These are phyloP conservation scores for Lycaon pictus DNA, from an alignment of 2,113 vertebrate genomes.

Conservation along the genomic window DNA sequence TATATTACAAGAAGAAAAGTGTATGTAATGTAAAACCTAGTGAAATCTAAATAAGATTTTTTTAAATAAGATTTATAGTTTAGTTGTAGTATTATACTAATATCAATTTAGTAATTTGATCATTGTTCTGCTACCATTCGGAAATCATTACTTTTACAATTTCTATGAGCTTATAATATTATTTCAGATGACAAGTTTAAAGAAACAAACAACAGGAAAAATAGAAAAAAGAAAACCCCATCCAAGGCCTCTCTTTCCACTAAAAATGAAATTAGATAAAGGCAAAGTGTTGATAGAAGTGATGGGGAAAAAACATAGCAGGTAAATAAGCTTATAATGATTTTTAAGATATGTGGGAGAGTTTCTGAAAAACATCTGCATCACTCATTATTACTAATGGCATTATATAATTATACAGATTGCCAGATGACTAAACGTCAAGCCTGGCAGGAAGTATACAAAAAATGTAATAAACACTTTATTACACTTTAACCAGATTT, in stretches of 20 bases:
- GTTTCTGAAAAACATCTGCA: background rate
- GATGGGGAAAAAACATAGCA: background rate
- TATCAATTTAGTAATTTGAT: background rate
- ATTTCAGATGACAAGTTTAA: background rate
- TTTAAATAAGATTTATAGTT: background rate
- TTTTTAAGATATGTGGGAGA: background rate
- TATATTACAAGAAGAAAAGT: background rate
- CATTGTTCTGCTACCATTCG: background rate
- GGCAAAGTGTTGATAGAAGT: background rate
- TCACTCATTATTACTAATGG: background rate
- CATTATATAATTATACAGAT: constrained; percentile 2
- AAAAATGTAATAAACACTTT: constrained; percentile 4
- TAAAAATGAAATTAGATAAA: constrained; percentile 15
- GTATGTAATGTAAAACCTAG: background rate
- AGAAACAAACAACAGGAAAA: background rate
- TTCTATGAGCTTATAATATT: background rate
- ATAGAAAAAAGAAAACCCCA: background rate
- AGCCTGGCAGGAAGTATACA: constrained; percentile 17
- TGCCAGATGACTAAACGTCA: background rate
- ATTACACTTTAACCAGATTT: background rate
- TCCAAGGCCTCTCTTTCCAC: background rate
- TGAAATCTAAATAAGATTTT: background rate
- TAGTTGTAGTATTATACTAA: background rate
- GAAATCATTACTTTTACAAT: background rate
- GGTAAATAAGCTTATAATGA: background rate